Conservation (phyloP, 2,113 vertebrate genomes). For the Talpa occidentalis region DNA sequence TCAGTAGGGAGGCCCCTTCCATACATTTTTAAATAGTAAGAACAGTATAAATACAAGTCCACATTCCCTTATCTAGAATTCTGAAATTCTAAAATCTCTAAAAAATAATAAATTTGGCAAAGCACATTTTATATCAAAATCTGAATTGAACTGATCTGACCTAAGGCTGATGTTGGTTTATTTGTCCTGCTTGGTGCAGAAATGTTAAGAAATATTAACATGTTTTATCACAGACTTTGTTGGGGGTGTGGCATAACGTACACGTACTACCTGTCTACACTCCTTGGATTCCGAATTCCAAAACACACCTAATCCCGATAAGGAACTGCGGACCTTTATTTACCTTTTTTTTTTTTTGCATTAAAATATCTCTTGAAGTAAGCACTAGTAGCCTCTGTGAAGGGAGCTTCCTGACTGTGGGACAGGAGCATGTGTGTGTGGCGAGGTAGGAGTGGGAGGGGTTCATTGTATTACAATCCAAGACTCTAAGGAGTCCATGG, state of each 20-base stretch:
- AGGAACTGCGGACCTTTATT: not conserved
- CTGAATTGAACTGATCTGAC: not conserved
- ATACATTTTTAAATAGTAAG: not conserved
- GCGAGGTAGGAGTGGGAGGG: no score
- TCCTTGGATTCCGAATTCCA: not conserved
- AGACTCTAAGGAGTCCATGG: not conserved
- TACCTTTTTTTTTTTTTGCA: not conserved
- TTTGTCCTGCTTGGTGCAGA: not conserved
- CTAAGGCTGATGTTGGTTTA: not conserved
- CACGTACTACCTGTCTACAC: not conserved
- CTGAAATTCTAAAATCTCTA: slow-evolving; percentile 4
- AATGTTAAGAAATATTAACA: not conserved
- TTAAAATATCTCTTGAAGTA: not conserved
- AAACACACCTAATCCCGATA: not conserved
- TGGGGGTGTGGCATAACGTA: not conserved
- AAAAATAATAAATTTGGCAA: not conserved
- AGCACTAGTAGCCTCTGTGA: not conserved
- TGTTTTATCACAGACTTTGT: not conserved
- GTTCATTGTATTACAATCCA: not conserved
- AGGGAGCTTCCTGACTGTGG: not conserved
- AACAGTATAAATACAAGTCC: not conserved
- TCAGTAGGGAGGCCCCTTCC: no score
- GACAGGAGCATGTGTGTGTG: no score
- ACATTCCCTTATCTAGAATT: not conserved
- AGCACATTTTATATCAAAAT: not conserved